These are phyloP conservation scores for Synergus umbraculus DNA, from an alignment of 2,888 invertebrate genomes.

Conservation along the genomic window DNA sequence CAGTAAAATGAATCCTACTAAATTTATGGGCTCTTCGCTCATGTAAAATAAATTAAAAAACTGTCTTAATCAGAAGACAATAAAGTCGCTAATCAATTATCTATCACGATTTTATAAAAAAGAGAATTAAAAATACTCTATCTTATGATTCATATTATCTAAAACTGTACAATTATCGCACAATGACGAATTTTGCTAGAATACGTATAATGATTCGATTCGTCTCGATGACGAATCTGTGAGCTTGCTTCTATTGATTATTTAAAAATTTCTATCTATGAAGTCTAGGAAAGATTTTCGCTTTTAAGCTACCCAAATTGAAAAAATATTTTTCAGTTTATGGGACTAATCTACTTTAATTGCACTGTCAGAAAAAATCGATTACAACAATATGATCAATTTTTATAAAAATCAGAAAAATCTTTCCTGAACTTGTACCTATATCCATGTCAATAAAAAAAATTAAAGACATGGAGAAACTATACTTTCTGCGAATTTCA, in stretches of 20 bases:
- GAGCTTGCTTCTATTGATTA: neutral
- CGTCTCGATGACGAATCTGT: neutral
- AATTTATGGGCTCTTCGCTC: neutral
- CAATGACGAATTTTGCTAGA: neutral
- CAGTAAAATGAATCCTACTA: neutral
- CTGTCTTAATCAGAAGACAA: constrained; percentile 6
- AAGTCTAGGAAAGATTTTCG: neutral
- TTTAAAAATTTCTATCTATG: neutral
- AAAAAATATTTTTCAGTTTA: neutral
- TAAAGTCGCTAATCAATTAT: neutral
- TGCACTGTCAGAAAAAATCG: no score
- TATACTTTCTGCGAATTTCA: neutral
- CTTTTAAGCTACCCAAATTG: neutral
- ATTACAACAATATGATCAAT: no score
- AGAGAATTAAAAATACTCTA: neutral
- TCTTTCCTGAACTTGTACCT: neutral
- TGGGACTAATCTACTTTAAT: neutral
- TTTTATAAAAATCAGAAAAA: neutral
- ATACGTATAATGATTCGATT: constrained; percentile 12
- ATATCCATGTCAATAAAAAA: neutral
- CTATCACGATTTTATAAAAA: constrained; percentile 7
- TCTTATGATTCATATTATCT: neutral
- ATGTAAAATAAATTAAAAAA: neutral
- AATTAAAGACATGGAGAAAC: neutral
- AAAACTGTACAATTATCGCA: constrained; percentile 6